Evolutionary conservation across 2,797 vertebrate species (phyloP), one percentile per base, ranked within the genome.

Genomic region (Falco naumanni): DNA sequence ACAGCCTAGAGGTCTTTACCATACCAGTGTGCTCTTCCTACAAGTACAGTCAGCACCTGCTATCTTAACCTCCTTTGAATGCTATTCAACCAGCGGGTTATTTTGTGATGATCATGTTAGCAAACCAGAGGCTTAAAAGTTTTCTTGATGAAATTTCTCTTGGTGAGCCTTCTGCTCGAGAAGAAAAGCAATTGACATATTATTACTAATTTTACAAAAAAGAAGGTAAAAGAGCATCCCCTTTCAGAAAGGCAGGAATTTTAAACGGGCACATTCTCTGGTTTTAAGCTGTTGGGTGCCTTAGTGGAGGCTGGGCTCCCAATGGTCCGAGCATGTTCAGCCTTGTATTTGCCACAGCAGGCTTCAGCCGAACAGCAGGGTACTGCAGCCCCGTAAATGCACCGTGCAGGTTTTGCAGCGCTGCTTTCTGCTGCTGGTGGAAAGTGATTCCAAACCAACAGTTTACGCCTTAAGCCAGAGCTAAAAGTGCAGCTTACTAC

Each of bases 1-100:
- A 53, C 24, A 6, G n/a, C 0, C 0, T 14, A 6, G 22, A 64
- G 48, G 21, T 79, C 43, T 37, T 66, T 61, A 66, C 15, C 3
- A 41, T 59, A 8, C 12, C 34, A 60, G 24, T 51, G 45, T 41
- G 18, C 39, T 22, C 50, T 84, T 88, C 56, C 81, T 70, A 8
- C 33, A 71, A 9, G 47, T 7, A 26, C 24, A 59, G 39, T 37
- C 24, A 56, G 4, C 26, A 47, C 21, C 18, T 59, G 21, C 20
- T 68, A 70, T 3, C 4, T 3, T 60, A 54, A 28, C 25, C 41
- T 90, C 45, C 69, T 77, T 21, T 66, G 34, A 91, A 39, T 15
- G 41, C 37, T 74, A 6, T 12, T 70, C 48, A 83, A 45, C 57
- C 13, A 20, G 26, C 72, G 64, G 45, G 59, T 74, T 37, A 41